Evolutionary conservation across 2,113 vertebrate species (phyloP), one percentile per base, ranked within the genome.

Genomic region (Takifugu bimaculatus): DNA sequence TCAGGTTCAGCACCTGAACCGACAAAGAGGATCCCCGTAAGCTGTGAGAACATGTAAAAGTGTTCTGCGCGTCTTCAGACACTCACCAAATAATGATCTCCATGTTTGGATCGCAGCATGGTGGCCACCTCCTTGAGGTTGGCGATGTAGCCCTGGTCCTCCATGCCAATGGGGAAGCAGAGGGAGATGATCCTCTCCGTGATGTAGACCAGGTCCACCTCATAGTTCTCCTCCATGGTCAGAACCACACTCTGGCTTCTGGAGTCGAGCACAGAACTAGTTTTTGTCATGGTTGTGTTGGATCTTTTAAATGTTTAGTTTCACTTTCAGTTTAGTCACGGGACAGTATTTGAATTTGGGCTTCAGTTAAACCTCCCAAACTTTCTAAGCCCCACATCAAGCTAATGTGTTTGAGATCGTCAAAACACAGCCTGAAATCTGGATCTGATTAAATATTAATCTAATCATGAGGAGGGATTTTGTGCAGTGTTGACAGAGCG

Each of bases 51-150:
- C 35, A 39, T 52, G 2, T n/a, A 4, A 5, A 29, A 11, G 35
- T 39, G 35, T 11, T 1, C 35, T 39, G 35, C 35, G 42, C 5
- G 26, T 11, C 48, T n/a, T 48, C 45, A n/a, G 45, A 48, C 4
- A 2, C 93, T 93, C 62, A 98, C 96, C 93, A 97, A 87, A n/a
- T 98, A 98, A 77, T 91, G 93, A 68, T 95, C 91, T 0, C 93
- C 93, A 1, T 98, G 96, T 82, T 98, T 98, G 76, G 94, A 98
- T 61, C 90, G 92, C 72, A 98, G 93, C 96, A 98, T 98, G 57
- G 93, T 92, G 6, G 95, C 95, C 89, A 98, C 96, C 83, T 98
- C 93, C 0, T 91, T 93, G 60, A 98, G 91, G 88, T 96, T 93
- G 83, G 80, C 81, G 70, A 82, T 85, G 86, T 96, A 98, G 83